These are phyloP conservation scores for Cotesia congregata DNA, from an alignment of 2,888 invertebrate genomes.

Conservation along the genomic window DNA sequence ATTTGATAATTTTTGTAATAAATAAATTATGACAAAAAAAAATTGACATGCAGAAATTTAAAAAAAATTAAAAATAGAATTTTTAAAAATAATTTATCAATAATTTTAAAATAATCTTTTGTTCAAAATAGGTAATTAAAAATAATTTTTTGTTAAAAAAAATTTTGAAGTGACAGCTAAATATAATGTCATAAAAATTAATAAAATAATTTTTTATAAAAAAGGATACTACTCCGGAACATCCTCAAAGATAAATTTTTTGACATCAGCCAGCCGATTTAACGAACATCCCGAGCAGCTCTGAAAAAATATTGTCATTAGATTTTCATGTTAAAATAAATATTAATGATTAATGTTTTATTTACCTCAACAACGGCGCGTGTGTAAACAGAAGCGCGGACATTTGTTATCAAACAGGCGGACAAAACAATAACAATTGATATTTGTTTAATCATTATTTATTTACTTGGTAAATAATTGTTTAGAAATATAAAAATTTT, in stretches of 20 bases:
- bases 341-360: neutral
- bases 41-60: too few relatives aligned
- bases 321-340: neutral
- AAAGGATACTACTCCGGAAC: conserved; percentile 76
- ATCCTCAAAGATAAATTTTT: conserved; percentile 78
- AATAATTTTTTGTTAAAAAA: neutral
- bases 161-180: neutral
- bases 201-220: neutral
- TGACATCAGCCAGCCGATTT: conserved; percentile 78
- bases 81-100: too few relatives aligned
- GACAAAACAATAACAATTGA: neutral
- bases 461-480: neutral
- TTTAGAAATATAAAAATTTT: neutral
- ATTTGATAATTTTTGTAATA: too few relatives aligned
- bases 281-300: conserved; percentile 80
- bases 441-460: neutral
- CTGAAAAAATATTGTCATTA: conserved; percentile 68
- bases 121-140: too few relatives aligned
- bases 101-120: too few relatives aligned
- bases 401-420: neutral
- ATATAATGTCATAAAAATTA: neutral
- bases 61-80: too few relatives aligned
- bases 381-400: neutral
- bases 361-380: conserved; percentile 35
- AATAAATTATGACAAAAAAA: too few relatives aligned